Evolutionary conservation across 2,888 invertebrate species (phyloP).

Genomic region (Elegia similella): DNA sequence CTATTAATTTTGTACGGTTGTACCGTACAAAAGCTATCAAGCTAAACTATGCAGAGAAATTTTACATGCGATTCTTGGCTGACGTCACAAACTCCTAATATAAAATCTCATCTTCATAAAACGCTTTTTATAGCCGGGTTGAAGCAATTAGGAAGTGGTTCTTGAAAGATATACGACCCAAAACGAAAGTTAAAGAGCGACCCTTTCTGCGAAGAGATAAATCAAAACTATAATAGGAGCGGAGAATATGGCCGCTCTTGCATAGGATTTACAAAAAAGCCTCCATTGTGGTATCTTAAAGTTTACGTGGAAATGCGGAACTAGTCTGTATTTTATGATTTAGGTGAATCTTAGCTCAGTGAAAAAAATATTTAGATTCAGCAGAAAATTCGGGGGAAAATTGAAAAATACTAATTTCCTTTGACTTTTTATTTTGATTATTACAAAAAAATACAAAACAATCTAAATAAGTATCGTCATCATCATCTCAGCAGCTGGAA

Average conservation of each 20-base stretch:
- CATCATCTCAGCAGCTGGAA: too few species aligned
- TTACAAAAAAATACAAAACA: too few species aligned
- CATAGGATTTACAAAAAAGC: conserved; percentile 5
- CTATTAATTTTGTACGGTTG: too few species aligned
- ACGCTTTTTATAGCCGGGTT: conserved; percentile 10
- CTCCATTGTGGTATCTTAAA: not conserved
- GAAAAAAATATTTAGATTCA: too few species aligned
- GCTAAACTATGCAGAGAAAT: too few species aligned
- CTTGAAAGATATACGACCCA: conserved; percentile 4
- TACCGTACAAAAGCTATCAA: too few species aligned
- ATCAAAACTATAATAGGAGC: conserved; percentile 12
- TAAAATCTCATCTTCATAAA: conserved; percentile 9
- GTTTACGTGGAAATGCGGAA: not conserved
- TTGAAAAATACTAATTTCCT: too few species aligned
- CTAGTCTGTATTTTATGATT: not conserved
- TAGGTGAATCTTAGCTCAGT: too few species aligned
- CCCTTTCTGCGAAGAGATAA: not conserved
- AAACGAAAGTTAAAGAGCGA: conserved; percentile 11
- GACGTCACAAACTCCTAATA: not conserved
- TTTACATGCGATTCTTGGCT: not conserved
- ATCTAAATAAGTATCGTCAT: too few species aligned
- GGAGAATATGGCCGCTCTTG: not conserved
- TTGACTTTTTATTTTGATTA: too few species aligned
- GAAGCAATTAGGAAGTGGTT: conserved; percentile 3
- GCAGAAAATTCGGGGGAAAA: too few species aligned